Base-by-base conservation (phyloP, 1,140 invertebrate genomes). In the Drosophila chauvacae region DNA sequence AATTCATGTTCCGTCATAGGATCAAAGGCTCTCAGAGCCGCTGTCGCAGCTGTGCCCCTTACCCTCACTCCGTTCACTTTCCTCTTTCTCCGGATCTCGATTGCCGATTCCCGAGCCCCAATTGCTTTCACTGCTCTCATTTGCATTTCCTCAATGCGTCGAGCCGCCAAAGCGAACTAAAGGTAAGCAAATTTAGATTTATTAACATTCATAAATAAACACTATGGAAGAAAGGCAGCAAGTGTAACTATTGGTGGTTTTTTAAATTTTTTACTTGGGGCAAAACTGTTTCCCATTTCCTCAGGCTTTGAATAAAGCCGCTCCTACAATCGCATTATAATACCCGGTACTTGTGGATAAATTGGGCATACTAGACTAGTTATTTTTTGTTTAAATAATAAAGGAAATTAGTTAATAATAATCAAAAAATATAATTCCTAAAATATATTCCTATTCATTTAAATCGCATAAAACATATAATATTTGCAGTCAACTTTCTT, bases 151-250 rank as follows among this genome's bases (percentile, higher is more conserved):
- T 85, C 85, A 62, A 69, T 80, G 80, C 71, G 73, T 35, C 72
- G 75, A 72, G 76, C 85, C 86, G 80, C 85, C 86, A 90, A 90
- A 82, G 80, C 55, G 42, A 65, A 61, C 64, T 53, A 70, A 60
- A 69, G 56, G 90, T 91, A 91, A 91, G 81, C 88, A 88, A 90
- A 78, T 90, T 86, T 72, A 86, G 80, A 90, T 91, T 90, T 90
- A 90, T 91, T 91, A 81, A 81, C 81, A 71, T 64, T 72, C 87
- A 80, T 90, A 86, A 90, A 90, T 90, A 88, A 88, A 90, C 84
- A 88, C 57, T 80, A 88, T 83, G 64, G 9, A 68, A 60, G 16
- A 37, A 18, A 55, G 44, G 35, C 59, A 42, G 55, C 60, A 65
- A 69, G 20, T 61, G 69, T 37, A 73, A 47, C 62, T 16, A 69